Conservation (phyloP, 2,113 vertebrate genomes). For the Dromas ardeola region DNA sequence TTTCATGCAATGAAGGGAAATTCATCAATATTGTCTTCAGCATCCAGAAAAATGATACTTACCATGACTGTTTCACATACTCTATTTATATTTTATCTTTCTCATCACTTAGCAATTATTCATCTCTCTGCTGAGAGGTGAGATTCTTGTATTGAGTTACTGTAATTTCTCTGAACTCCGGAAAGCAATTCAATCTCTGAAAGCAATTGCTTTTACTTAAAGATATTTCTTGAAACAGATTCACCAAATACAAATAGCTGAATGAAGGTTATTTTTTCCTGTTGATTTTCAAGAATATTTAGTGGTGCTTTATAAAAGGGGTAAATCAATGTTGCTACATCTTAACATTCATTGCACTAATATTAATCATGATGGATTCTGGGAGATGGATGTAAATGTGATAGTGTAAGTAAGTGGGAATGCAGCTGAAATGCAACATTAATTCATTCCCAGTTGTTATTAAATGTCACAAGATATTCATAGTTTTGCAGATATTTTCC, state of each 20-base stretch:
- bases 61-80: conserved; percentile 31
- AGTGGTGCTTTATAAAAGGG: neutral
- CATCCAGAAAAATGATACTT: conserved; percentile 48
- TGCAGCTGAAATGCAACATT: neutral
- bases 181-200: conserved; percentile 20
- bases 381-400: conserved; percentile 2
- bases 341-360: neutral
- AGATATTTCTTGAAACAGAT: conserved; percentile 2
- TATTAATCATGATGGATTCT: neutral
- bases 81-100: conserved; percentile 67
- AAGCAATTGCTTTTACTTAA: conserved; percentile 37
- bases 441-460: conserved; percentile 19
- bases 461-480: conserved; percentile 20
- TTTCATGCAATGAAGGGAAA: conserved; percentile 31
- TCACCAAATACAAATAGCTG: neutral
- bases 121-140: conserved; percentile 22
- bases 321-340: neutral
- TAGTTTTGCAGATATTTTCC: conserved; percentile 19
- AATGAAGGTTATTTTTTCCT: neutral
- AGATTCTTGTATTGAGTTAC: conserved; percentile 21
- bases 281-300: neutral
- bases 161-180: conserved; percentile 12
- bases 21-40: conserved; percentile 35
- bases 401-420: neutral
- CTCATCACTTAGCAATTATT: conserved; percentile 44